These are phyloP conservation scores for Jordanella pulchra DNA, from an alignment of 2,797 vertebrate species.

Conservation along the genomic window DNA sequence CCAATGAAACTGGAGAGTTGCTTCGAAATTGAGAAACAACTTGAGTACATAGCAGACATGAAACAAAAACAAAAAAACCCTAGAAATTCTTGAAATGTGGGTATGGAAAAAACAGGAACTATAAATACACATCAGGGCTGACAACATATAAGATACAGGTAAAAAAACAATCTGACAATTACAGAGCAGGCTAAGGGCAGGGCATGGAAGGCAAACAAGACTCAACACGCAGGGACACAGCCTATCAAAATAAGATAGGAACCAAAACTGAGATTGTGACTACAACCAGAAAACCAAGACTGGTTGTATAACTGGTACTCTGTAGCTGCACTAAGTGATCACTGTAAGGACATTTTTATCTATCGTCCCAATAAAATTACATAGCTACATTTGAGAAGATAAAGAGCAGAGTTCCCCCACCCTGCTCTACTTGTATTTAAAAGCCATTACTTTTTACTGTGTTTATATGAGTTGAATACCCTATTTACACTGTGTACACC, in stretches of 20 bases:
- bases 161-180: conserved; percentile 5
- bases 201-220: conserved; percentile 1
- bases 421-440: not conserved
- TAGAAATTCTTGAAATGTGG: not conserved
- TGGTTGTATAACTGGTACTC: not conserved
- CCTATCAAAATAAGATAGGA: not conserved
- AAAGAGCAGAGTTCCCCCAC: not conserved
- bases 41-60: not conserved
- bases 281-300: conserved; percentile 1
- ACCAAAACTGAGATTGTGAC: not conserved
- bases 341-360: not conserved
- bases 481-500: not conserved
- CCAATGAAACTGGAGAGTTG: not conserved
- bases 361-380: not conserved
- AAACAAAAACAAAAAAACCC: not conserved
- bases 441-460: conserved; percentile 3
- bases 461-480: not conserved
- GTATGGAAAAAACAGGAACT: not conserved
- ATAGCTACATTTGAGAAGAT: not conserved
- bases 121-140: not conserved
- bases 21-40: not conserved
- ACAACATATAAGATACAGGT: conserved; percentile 4
- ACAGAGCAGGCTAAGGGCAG: not conserved
- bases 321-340: not conserved
- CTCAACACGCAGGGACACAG: not conserved